Conservation (phyloP, 2,113 vertebrate genomes). For the Catagonus wagneri region DNA sequence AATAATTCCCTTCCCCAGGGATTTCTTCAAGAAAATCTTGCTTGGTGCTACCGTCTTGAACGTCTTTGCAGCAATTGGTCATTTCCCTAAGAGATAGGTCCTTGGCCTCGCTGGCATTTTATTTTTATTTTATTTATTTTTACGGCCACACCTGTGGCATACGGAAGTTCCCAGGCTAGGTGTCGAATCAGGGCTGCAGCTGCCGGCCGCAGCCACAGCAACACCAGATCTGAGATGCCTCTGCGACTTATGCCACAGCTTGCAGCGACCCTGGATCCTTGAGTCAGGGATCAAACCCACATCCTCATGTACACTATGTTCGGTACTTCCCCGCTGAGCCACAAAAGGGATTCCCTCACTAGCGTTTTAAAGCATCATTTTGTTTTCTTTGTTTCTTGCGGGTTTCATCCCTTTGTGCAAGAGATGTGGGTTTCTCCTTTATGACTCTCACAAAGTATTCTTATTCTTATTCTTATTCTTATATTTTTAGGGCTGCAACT, state of each 20-base stretch:
- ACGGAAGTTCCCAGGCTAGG: too few species aligned
- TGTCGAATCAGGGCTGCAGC: too few species aligned
- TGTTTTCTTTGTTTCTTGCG: neutral
- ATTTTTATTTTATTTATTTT: neutral
- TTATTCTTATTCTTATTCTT: too few species aligned
- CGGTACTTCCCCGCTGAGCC: too few species aligned
- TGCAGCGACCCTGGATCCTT: too few species aligned
- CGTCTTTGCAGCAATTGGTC: neutral
- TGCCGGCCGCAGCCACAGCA: too few species aligned
- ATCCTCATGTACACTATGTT: too few species aligned
- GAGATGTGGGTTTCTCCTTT: neutral
- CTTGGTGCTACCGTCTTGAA: neutral
- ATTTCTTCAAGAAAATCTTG: neutral
- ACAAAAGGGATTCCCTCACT: fast-evolving
- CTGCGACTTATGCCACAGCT: too few species aligned
- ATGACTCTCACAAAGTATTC: neutral
- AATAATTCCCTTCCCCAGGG: neutral
- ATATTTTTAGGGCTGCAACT: too few species aligned
- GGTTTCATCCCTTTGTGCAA: neutral
- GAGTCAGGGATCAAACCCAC: too few species aligned
- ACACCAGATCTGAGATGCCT: too few species aligned
- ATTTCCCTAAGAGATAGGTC: neutral
- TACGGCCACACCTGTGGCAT: too few species aligned
- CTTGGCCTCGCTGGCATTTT: fast-evolving
- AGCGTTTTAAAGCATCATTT: neutral